Evolutionary conservation across 2,797 vertebrate species (phyloP).

Genomic region (Pampus argenteus): DNA sequence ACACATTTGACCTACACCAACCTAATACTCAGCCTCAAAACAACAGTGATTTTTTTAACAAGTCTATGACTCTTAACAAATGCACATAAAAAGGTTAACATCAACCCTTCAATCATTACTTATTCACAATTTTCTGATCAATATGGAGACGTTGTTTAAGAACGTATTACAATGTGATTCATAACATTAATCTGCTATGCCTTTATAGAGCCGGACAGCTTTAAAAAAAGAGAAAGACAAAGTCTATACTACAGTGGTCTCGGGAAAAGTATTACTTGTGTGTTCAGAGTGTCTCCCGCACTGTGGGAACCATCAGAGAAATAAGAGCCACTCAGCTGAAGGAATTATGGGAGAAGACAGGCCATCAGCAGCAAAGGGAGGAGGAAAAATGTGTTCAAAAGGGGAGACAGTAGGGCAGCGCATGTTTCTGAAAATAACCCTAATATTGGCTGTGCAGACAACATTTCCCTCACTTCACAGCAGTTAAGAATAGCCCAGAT

Average conservation of each 20-base stretch:
- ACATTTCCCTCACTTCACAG: conserved; percentile 13
- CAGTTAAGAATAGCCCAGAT: neutral
- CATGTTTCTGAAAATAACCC: conserved; percentile 6
- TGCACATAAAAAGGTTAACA: neutral
- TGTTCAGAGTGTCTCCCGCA: conserved; percentile 19
- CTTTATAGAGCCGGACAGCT: neutral
- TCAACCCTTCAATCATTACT: too few species aligned
- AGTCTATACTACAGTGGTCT: neutral
- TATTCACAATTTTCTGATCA: neutral
- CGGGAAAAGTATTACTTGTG: conserved; percentile 1
- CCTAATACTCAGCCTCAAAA: neutral
- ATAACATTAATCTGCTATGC: neutral
- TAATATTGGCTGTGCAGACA: conserved; percentile 1
- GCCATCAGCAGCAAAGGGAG: conserved; percentile 10
- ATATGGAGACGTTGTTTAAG: neutral
- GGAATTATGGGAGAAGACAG: conserved; percentile 54
- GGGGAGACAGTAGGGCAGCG: neutral
- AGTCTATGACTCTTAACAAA: neutral
- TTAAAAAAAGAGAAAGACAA: neutral
- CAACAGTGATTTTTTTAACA: neutral
- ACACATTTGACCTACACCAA: neutral
- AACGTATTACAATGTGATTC: neutral
- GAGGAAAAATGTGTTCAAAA: conserved; percentile 8
- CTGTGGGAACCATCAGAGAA: conserved; percentile 69
- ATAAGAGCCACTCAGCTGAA: conserved; percentile 44